A percentile compares a stretch with the other conserved stretches of the same genome.
phyloP scores from a whole-genome alignment of 2,113 vertebrate species.

The Myotis davidii region DNA sequence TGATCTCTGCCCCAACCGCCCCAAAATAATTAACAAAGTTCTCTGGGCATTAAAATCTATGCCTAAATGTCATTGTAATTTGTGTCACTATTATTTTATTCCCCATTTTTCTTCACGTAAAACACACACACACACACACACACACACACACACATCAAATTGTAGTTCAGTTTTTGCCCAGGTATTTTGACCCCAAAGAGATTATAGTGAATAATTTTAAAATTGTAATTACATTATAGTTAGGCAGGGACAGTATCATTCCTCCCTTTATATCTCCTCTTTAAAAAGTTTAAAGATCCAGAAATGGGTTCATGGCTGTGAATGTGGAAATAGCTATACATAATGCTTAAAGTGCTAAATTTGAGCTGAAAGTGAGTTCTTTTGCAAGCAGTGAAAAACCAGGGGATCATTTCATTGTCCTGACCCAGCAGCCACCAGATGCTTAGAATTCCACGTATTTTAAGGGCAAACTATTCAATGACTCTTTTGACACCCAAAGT shows the following conservation, averaged over 20 bases:
- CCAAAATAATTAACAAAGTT: not conserved
- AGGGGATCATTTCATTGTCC: constrained; percentile 80
- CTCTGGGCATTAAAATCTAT: not conserved
- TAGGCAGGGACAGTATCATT: not conserved
- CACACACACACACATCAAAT: not conserved
- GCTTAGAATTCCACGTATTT: constrained; percentile 88
- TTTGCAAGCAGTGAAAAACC: constrained; percentile 70
- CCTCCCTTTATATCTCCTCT: not conserved
- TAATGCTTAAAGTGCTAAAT: constrained; percentile 74
- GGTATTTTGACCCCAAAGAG: not conserved
- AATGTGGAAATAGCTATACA: not conserved
- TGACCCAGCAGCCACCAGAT: constrained; percentile 82
- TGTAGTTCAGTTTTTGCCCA: not conserved
- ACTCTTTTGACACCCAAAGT: constrained; percentile 86
- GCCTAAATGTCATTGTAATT: not conserved
- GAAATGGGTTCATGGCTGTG: constrained; percentile 54
- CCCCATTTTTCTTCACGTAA: not conserved
- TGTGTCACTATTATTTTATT: not conserved
- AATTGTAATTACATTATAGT: constrained; percentile 25
- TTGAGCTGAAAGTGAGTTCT: constrained; percentile 79
- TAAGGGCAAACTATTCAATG: constrained; percentile 83
- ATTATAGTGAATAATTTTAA: not conserved
- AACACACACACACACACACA: not conserved
- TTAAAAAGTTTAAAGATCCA: constrained; percentile 65
- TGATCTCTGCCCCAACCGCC: not conserved